These are phyloP conservation scores for Hydrotaea cyrtoneurina DNA, from an alignment of 2,888 invertebrate species.

Conservation along the genomic window DNA sequence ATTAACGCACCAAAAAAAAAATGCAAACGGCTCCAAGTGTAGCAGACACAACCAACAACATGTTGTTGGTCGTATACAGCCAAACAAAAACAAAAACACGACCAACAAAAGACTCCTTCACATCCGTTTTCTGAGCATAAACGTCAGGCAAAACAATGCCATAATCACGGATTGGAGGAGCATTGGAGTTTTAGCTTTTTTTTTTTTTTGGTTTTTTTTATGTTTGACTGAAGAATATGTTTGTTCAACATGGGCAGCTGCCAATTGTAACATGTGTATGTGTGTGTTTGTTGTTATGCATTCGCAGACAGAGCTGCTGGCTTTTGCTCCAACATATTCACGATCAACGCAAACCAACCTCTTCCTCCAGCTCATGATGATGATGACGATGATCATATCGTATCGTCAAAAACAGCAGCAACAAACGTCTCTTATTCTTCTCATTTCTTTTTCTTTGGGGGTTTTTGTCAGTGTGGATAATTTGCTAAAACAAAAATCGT, in stretches of 20 bases:
- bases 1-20: constrained; percentile 14
- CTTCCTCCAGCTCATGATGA: constrained; percentile 29
- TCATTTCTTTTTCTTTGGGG: constrained; percentile 24
- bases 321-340: constrained; percentile 25
- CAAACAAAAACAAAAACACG: constrained; percentile 22
- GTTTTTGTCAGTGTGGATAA: constrained; percentile 6
- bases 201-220: constrained; percentile 38
- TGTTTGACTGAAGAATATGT: constrained; percentile 46
- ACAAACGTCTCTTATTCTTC: constrained; percentile 51
- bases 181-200: constrained; percentile 40
- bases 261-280: constrained; percentile 53
- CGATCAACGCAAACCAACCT: neutral
- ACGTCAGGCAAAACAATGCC: constrained; percentile 56
- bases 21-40: constrained; percentile 43
- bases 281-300: neutral
- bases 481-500: constrained; percentile 62
- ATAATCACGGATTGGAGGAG: constrained; percentile 52
- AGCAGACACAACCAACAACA: constrained; percentile 28
- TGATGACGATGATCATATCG: constrained; percentile 24
- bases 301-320: neutral
- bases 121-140: constrained; percentile 63
- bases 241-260: constrained; percentile 64
- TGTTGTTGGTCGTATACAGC: constrained; percentile 1
- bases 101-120: constrained; percentile 64
- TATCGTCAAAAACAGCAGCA: constrained; percentile 21